Evolutionary conservation across 2,888 invertebrate species (phyloP), one percentile per base, ranked within the genome.

Genomic region (Metalampra italica): DNA sequence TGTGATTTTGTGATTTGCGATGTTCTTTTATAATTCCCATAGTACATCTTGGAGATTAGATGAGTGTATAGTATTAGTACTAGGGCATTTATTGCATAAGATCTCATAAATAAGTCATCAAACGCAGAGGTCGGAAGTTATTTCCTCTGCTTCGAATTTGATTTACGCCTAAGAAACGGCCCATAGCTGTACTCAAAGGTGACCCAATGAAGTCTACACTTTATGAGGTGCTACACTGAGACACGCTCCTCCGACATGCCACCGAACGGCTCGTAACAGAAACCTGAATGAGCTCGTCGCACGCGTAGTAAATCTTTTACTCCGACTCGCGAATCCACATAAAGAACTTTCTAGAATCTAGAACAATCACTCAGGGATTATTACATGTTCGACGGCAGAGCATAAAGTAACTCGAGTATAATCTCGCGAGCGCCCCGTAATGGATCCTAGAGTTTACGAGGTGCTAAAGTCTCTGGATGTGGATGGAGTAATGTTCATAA

Each of bases 391-490:
- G 59, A 56, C 53, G 60, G 59, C 41, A 56, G 55, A 57, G 47
- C 47, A 46, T 72, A 71, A 70, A 71, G 66, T 61, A 62, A 61
- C 63, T 44, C 14, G 58, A 59, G 71, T 65, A 70, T 77, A 72
- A 78, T 77, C 71, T 72, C 57, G 64, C 63, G 66, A 63, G 59
- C 64, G 62, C 55, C 59, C 64, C 67, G 75, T 80, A 81, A 82
- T 81, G 76, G 78, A 79, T 74, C 71, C 72, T 67, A 71, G 71
- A 75, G 71, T 82, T 82, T 82, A 82, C 73, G 82, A 82, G 66
- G 82, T 81, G 80, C 78, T 83, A 82, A 82, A 77, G 72, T 74
- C 67, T 68, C 65, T 53, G 50, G 60, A 64, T 66, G 65, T 67
- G 68, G 73, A 79, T 80, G 68, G 73, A 79, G 76, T 71, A 73